Evolutionary conservation across 2,888 invertebrate species (phyloP), one percentile per base, ranked within the genome.

Genomic region (Tetheella fluctuosa): DNA sequence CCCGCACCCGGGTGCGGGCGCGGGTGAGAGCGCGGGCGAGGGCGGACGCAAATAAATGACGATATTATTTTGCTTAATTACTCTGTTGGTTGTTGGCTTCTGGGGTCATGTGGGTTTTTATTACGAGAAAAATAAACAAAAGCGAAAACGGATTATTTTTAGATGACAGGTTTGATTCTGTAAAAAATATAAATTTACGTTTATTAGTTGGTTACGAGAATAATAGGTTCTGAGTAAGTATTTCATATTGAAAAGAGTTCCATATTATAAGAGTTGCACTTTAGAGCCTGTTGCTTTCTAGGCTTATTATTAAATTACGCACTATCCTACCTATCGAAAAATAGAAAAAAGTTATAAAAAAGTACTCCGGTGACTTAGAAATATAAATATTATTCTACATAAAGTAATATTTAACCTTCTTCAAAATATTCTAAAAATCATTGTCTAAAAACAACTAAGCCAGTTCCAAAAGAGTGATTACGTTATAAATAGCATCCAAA

Each of bases 31-130:
- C 1, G 7, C 42, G 42, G n/a, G 57, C 37, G 58, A 23, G 56
- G 64, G 60, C 57, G 62, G 70, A 68, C 71, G 61, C 55, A 59
- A 67, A 76, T 70, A 70, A 68, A 74, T 70, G 63, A 62, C 57
- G 42, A 64, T 71, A 74, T 76, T 77, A 74, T 74, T 75, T 73
- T 67, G 63, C 73, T 74, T 77, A 75, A 77, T 77, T 77, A 70
- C 61, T 59, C 63, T 25, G 58, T 55, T 48, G 54, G 54, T 10
- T 28, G 28, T 17, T 54, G 54, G 28, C 54, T 23, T 15, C 54
- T 54, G n/a, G 48, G 54, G 28, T 57, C 54, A 60, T 56, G 59
- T 53, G 48, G 61, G 59, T 56, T 57, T 48, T 20, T 48, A 15
- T 48, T 20, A 20, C 42, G n/a, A 42, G 42, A 42, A 42, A 17